A percentile compares a stretch with the other conserved stretches of the same genome.
Conservation (phyloP, 2,797 vertebrate species). For the Chelon labrosus region DNA sequence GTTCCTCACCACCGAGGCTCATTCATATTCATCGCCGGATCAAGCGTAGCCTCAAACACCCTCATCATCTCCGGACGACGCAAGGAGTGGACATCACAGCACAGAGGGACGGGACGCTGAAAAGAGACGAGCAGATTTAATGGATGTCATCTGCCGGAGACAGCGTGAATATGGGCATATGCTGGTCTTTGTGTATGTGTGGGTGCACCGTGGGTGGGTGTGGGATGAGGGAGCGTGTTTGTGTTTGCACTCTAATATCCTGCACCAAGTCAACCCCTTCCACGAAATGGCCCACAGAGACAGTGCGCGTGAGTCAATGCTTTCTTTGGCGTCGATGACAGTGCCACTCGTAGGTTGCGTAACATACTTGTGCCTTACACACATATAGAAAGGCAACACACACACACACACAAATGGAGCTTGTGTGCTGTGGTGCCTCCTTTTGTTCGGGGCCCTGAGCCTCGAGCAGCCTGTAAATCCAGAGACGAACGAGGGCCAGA, state of each 20-base stretch:
- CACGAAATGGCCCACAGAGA: slow-evolving; percentile 39
- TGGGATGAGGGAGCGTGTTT: slow-evolving; percentile 8
- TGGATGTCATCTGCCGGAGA: slow-evolving; percentile 45
- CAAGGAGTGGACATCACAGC: slow-evolving; percentile 20
- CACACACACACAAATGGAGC: slow-evolving; percentile 40
- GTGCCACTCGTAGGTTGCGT: slow-evolving; percentile 65
- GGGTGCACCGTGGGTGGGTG: slow-evolving; percentile 24
- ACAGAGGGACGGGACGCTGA: slow-evolving; percentile 23
- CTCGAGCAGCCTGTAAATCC: slow-evolving; percentile 47
- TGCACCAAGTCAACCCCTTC: slow-evolving; percentile 40
- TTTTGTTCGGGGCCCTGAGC: slow-evolving; percentile 54
- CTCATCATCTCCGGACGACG: slow-evolving; percentile 39
- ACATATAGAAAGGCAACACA: slow-evolving; percentile 38
- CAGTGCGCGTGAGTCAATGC: slow-evolving; percentile 44
- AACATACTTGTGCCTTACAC: slow-evolving; percentile 48
- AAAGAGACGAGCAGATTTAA: slow-evolving; percentile 37
- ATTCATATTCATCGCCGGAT: slow-evolving; percentile 72
- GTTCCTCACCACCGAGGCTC: slow-evolving; percentile 69
- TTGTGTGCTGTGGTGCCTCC: slow-evolving; percentile 52
- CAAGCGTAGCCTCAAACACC: slow-evolving; percentile 45
- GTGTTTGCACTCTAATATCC: slow-evolving; percentile 43
- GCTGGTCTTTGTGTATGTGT: slow-evolving; percentile 51
- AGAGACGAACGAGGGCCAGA: slow-evolving; percentile 49
- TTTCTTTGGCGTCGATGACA: slow-evolving; percentile 57
- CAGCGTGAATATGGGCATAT: slow-evolving; percentile 49